phyloP scores from a whole-genome alignment of 2,797 vertebrate genomes.

The Lophius americanus region DNA sequence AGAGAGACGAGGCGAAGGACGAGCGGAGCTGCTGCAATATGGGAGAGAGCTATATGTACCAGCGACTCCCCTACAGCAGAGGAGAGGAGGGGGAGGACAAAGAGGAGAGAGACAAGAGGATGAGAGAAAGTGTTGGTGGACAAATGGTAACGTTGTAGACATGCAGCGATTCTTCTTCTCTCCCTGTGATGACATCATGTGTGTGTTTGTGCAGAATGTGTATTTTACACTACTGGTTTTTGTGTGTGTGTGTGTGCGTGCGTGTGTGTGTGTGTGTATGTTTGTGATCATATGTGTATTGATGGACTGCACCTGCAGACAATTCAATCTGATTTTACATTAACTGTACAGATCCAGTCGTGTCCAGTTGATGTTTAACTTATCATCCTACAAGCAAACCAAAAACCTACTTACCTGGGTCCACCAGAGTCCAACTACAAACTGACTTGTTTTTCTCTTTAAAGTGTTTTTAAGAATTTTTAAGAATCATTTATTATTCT shows the following conservation, averaged over 20 bases:
- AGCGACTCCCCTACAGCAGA: conserved; percentile 71
- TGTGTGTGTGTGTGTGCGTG: conserved; percentile 15
- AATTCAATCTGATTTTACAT: neutral
- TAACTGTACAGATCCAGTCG: neutral
- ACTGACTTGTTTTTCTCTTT: neutral
- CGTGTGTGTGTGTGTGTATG: conserved; percentile 28
- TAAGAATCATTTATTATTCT: neutral
- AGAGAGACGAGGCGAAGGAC: neutral
- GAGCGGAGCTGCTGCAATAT: conserved; percentile 58
- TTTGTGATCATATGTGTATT: neutral
- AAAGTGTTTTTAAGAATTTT: neutral
- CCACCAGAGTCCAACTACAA: no score
- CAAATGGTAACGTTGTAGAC: conserved; percentile 67
- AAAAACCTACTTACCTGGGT: neutral
- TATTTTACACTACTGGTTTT: conserved; percentile 50
- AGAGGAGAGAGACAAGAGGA: conserved; percentile 52
- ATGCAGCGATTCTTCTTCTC: conserved; percentile 15
- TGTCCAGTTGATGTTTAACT: neutral
- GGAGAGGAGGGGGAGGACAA: conserved; percentile 68
- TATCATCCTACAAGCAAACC: neutral
- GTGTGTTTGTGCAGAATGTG: neutral
- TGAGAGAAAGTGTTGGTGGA: conserved; percentile 50
- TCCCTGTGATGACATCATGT: conserved; percentile 3
- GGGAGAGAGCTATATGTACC: conserved; percentile 79
- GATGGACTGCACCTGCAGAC: neutral